A percentile compares a stretch with the other conserved stretches of the same genome.
These are phyloP conservation scores for Amphipyra tragopoginis DNA, from an alignment of 2,888 invertebrate genomes.

Conservation along the genomic window DNA sequence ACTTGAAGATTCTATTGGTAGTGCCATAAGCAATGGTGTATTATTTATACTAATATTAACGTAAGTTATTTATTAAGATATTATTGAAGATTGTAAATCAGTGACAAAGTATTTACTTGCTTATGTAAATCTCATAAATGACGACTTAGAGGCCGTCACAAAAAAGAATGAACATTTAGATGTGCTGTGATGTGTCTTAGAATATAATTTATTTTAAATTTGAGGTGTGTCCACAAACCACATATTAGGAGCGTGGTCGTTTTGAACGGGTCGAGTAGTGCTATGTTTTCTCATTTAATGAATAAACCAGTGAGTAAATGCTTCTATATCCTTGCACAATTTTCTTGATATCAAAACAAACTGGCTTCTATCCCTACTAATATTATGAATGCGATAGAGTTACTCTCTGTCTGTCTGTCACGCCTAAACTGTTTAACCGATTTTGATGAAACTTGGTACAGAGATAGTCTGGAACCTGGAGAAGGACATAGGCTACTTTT, in stretches of 20 bases:
- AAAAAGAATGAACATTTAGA: conserved; percentile 6
- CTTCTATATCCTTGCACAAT: too few relatives aligned
- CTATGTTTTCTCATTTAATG: not conserved
- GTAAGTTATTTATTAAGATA: conserved; percentile 30
- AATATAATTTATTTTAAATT: conserved; percentile 22
- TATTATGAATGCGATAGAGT: too few relatives aligned
- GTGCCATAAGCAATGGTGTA: conserved; percentile 49
- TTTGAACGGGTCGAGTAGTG: conserved; percentile 1
- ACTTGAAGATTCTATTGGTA: conserved; percentile 14
- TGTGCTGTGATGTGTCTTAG: conserved; percentile 16
- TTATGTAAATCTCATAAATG: conserved; percentile 15
- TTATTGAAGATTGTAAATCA: conserved; percentile 7
- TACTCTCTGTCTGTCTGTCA: too few relatives aligned
- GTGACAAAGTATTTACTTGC: conserved; percentile 16
- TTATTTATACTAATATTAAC: conserved; percentile 32
- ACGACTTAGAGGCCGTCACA: conserved; percentile 2
- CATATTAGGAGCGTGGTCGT: conserved; percentile 1
- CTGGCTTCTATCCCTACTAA: too few relatives aligned
- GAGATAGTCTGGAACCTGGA: too few relatives aligned
- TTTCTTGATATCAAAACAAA: too few relatives aligned
- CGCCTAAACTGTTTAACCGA: too few relatives aligned
- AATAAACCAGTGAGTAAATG: conserved; percentile 1
- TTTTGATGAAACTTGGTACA: too few relatives aligned
- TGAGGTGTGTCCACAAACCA: conserved; percentile 25
- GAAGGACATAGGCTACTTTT: too few relatives aligned